Evolutionary conservation across 2,888 invertebrate genomes (phyloP).

Genomic region (Conus canariensis): DNA sequence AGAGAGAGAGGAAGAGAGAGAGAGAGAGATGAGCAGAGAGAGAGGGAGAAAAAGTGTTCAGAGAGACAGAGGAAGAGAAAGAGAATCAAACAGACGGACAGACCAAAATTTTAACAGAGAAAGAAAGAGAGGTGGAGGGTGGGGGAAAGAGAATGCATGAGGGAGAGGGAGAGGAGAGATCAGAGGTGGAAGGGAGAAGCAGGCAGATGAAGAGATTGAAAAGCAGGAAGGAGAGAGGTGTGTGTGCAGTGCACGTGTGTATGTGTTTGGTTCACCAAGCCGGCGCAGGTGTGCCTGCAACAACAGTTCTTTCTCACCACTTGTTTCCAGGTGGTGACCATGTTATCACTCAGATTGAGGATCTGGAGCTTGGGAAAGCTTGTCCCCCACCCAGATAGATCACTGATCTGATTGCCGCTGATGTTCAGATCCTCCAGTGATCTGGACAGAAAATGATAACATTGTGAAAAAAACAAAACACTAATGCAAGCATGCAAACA

Average conservation of each 20-base stretch:
- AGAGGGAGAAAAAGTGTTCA: background rate
- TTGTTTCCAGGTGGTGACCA: slow-evolving; percentile 64
- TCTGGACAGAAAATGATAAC: slow-evolving; percentile 53
- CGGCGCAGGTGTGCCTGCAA: no score
- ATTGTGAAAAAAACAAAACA: background rate
- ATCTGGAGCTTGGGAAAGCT: slow-evolving; percentile 67
- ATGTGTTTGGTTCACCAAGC: no score
- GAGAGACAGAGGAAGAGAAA: slow-evolving; percentile 49
- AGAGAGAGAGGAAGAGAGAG: no score
- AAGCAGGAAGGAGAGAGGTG: no score
- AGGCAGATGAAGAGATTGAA: no score
- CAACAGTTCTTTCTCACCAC: slow-evolving; percentile 56
- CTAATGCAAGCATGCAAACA: background rate
- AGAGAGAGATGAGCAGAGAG: no score
- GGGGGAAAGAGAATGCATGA: no score
- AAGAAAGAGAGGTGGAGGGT: no score
- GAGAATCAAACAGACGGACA: slow-evolving; percentile 33
- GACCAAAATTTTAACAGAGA: slow-evolving; percentile 5
- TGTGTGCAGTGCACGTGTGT: no score
- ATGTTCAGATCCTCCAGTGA: slow-evolving; percentile 65
- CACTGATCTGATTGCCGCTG: slow-evolving; percentile 60
- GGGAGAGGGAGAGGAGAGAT: no score
- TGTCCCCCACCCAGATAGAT: slow-evolving; percentile 57
- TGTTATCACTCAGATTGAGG: slow-evolving; percentile 64
- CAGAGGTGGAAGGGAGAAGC: no score